Conservation (phyloP, 2,113 vertebrate species). For the Forbesichthys papilliferus region DNA sequence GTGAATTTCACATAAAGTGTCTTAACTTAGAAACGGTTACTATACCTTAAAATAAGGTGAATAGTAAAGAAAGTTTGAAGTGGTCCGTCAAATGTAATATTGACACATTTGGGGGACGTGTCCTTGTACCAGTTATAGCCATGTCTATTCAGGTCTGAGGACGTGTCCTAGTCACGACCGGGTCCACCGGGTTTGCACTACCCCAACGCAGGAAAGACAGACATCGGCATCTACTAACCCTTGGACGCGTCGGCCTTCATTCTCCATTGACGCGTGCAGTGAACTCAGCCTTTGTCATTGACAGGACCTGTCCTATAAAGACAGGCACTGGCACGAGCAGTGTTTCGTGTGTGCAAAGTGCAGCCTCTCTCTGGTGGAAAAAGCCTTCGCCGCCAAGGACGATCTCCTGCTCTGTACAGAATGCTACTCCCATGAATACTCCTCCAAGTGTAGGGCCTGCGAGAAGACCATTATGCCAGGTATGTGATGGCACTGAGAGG, state of each 20-base stretch:
- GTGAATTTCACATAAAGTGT: too few species aligned
- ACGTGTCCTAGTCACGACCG: too few species aligned
- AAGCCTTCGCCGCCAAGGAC: slow-evolving; percentile 93
- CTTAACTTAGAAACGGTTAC: too few species aligned
- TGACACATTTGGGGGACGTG: too few species aligned
- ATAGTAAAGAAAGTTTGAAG: too few species aligned
- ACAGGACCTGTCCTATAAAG: slow-evolving; percentile 97
- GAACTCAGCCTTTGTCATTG: slow-evolving; percentile 26
- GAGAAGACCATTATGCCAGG: slow-evolving; percentile 97
- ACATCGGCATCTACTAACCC: background rate
- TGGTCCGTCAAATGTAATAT: too few species aligned
- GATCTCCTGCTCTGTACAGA: slow-evolving; percentile 92
- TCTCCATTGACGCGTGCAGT: background rate
- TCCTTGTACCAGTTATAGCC: too few species aligned
- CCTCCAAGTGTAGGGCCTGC: slow-evolving; percentile 91
- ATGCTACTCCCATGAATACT: slow-evolving; percentile 92
- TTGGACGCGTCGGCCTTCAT: background rate
- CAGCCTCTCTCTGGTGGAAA: slow-evolving; percentile 88
- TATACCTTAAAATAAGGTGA: too few species aligned
- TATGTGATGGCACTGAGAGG: slow-evolving; percentile 43
- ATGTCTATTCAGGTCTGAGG: too few species aligned
- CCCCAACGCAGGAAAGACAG: too few species aligned
- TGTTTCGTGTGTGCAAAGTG: slow-evolving; percentile 95
- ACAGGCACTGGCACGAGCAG: slow-evolving; percentile 95
- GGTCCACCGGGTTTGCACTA: too few species aligned